Base-by-base conservation (phyloP, 2,888 invertebrate species). In the Pristionchus exspectatus region DNA sequence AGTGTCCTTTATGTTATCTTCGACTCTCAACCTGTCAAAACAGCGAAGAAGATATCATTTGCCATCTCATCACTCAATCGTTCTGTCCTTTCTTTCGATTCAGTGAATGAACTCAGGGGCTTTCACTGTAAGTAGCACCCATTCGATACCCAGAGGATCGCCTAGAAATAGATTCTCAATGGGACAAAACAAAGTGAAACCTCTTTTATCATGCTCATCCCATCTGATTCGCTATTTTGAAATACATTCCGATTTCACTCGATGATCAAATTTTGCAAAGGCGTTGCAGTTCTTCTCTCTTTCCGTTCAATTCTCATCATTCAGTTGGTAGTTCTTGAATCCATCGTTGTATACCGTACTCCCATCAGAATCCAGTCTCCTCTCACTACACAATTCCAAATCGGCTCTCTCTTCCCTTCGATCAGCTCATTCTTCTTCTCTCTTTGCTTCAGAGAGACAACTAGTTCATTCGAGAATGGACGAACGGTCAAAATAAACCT, bases 401-500 rank as follows among this genome's bases (percentile, higher is more conserved):
- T 69, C 69, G 77, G 44, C 77, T 77, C 77, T 77, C 77, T 21
- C 77, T 44, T 77, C 77, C 38, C 38, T 38, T 44, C 77, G 77
- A 77, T 77, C 77, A 77, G 74, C 50, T 50, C 38, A 77, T 77
- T 21, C 33, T 69, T 69, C 69, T 69, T 69, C 69, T 69, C 69
- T 69, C 69, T 77, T 50, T 77, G 50, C 77, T 77, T 44, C 44
- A 77, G 77, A 44, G 38, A 77, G 77, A 77, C 69, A 69, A 69
- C 77, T 77, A 77, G 77, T 77, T 77, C 77, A 50, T 69, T 69
- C 38, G 44, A 38, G 77, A 50, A 77, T 38, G 30, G 50, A 24
- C 14, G 77, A 77, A 77, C 77, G 77, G 77, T 77, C 77, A 77
- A 77, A 77, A 77, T 77, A 77, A 77, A 77, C 77, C 44, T 50